These are phyloP conservation scores for Brienomyrus brachyistius DNA, from an alignment of 2,113 vertebrate genomes.

Conservation along the genomic window DNA sequence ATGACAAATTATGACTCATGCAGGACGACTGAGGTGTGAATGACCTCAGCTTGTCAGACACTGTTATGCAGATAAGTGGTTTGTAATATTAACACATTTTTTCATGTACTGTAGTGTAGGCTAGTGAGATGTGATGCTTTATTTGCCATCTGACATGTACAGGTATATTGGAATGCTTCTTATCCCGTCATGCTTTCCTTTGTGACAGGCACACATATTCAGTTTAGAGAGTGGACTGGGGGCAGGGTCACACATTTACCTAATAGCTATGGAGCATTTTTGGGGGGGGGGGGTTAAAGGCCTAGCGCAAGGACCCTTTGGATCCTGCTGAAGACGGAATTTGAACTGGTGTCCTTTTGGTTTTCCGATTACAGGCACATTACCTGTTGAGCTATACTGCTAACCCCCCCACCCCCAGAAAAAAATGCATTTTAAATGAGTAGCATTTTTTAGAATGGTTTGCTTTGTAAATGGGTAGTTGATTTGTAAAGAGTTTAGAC, in stretches of 20 bases:
- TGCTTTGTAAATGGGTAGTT: not conserved
- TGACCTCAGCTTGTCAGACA: not conserved
- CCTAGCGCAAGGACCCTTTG: too few species aligned
- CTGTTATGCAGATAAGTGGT: not conserved
- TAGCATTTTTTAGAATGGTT: not conserved
- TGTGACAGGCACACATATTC: not conserved
- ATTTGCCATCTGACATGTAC: not conserved
- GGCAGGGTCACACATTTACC: not conserved
- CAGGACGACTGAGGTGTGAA: not conserved
- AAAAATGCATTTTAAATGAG: not conserved
- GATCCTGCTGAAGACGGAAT: too few species aligned
- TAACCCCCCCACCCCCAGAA: too few species aligned
- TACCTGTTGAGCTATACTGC: too few species aligned
- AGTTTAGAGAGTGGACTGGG: not conserved
- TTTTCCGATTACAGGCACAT: not conserved
- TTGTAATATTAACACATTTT: not conserved
- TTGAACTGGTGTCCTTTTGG: not conserved
- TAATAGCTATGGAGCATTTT: not conserved
- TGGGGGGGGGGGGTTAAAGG: too few species aligned
- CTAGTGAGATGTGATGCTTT: not conserved
- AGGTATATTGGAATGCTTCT: not conserved
- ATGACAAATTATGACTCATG: not conserved
- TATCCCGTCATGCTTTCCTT: not conserved
- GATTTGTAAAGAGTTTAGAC: not conserved
- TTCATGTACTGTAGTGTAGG: not conserved